phyloP scores from a whole-genome alignment of 2,797 vertebrate species.

The Coracias cyanogaster region DNA sequence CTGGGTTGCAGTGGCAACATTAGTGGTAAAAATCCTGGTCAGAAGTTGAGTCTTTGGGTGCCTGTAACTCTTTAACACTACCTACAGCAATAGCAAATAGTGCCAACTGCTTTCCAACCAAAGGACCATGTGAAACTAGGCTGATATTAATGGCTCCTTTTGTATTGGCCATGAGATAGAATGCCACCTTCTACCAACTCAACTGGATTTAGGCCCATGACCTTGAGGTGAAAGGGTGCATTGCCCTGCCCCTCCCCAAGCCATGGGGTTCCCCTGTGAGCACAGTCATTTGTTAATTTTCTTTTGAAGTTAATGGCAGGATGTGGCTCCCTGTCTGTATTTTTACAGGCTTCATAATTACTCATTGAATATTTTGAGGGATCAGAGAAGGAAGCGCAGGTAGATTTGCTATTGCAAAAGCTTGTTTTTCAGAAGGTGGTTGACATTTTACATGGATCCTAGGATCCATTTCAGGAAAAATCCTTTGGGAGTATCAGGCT shows the following conservation, averaged over 20 bases:
- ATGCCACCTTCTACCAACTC: background rate
- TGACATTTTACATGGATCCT: background rate
- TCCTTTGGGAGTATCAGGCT: background rate
- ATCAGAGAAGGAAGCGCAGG: background rate
- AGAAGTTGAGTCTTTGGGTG: background rate
- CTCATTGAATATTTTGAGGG: conserved; percentile 58
- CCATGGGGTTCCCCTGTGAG: background rate
- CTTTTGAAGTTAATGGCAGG: conserved; percentile 76
- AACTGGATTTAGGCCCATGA: background rate
- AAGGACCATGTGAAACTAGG: background rate
- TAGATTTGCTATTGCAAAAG: conserved; percentile 41
- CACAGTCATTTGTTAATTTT: background rate
- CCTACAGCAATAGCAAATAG: background rate
- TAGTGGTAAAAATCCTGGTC: background rate
- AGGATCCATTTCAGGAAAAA: background rate
- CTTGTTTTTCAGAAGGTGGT: background rate
- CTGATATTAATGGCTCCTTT: background rate
- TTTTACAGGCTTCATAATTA: conserved; percentile 63
- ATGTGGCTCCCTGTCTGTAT: conserved; percentile 55
- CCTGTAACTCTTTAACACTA: background rate
- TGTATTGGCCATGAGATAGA: background rate
- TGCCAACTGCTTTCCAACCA: background rate
- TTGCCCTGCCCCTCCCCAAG: background rate
- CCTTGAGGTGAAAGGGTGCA: background rate
- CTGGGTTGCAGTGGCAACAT: background rate